Base-by-base conservation (phyloP, 1,140 invertebrate genomes). In the Aphidius gifuensis region DNA sequence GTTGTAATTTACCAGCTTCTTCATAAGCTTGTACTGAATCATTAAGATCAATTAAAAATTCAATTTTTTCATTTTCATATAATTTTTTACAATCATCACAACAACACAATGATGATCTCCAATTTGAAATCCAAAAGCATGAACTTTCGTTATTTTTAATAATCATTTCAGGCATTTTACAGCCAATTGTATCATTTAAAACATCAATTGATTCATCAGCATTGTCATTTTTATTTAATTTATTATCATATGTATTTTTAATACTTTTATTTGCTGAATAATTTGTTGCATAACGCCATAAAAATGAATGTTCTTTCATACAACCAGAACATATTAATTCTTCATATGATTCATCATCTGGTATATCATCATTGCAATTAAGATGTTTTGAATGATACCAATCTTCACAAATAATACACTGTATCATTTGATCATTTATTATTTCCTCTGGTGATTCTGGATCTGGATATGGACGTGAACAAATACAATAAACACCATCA, bases 351-450 rank as follows among this genome's bases (percentile, higher is more conserved):
- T 87, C 84, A 9, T 84, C 80, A 69, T 84, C 85, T 11, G 83
- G 78, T 42, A 74, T 70, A 47, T 85, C 85, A 5, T 87, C 77
- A 61, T 78, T 77, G 9, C 83, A 79, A 61, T 86, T 83, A 64
- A 96, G 83, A 81, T 96, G 93, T 78, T 91, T 83, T 16, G 87
- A 85, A 83, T 99, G 97, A 72, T 90, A 96, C 98, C 98, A 99
- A 78, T 99, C 97, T 80, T 99, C 97, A 81, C 97, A 99, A 57
- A 98, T 83, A 51, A 92, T 84, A 74, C 98, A 99, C 73, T 99
- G 97, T 47, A 98, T 88, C 96, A 99, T 99, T 71, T 93, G 90
- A 82, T 97, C 94, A 58, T 90, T 88, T 45, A 82, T 80, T 16
- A 85, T 82, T 68, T 88, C 85, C 60, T 95, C 91, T 7, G 90